These are phyloP conservation scores for Helostoma temminkii DNA, from an alignment of 2,797 vertebrate species.

Conservation along the genomic window DNA sequence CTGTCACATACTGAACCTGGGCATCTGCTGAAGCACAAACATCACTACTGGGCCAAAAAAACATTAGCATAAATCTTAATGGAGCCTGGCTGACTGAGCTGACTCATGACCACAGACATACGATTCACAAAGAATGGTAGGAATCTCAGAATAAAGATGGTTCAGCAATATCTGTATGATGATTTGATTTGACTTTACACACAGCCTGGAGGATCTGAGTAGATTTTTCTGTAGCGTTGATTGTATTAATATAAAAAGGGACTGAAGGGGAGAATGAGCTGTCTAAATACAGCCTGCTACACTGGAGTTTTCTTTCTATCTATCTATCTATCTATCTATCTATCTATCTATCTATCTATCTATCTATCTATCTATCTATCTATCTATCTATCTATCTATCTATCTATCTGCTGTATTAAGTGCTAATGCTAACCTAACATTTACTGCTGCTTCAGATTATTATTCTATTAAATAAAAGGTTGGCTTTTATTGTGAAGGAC, in stretches of 20 bases:
- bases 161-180: neutral
- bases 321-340: too few species aligned
- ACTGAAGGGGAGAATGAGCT: neutral
- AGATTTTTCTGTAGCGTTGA: neutral
- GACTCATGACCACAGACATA: constrained; percentile 5
- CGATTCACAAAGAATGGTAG: neutral
- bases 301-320: too few species aligned
- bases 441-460: neutral
- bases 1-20: constrained; percentile 25
- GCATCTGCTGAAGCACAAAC: constrained; percentile 30
- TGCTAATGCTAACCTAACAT: too few species aligned
- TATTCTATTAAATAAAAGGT: too few species aligned
- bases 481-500: too few species aligned
- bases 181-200: neutral
- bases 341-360: too few species aligned
- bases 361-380: too few species aligned
- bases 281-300: constrained; percentile 19
- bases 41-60: constrained; percentile 6
- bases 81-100: constrained; percentile 19
- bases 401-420: too few species aligned
- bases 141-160: neutral
- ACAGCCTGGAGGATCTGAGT: neutral
- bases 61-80: constrained; percentile 10
- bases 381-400: too few species aligned
- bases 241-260: neutral